A percentile compares a stretch with the other conserved stretches of the same genome.
phyloP scores from a whole-genome alignment of 37 sponge, comb jelly and placozoan genomes.

The Diacarnus erythraeanus region DNA sequence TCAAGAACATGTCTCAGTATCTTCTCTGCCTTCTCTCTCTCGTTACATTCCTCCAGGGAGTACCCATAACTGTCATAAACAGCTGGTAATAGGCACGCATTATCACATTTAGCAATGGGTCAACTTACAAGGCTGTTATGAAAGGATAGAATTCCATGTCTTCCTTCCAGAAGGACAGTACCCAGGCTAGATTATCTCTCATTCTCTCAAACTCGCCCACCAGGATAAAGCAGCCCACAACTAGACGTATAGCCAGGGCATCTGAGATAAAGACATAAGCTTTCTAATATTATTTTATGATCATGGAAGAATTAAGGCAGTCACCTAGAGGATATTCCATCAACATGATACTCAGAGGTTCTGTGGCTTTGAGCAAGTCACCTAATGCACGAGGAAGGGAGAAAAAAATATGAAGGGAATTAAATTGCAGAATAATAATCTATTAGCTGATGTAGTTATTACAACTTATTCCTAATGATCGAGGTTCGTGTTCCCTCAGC shows the following conservation, averaged over 20 bases:
- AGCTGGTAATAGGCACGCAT: too few relatives aligned
- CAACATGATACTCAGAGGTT: slow-evolving; percentile 24
- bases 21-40: slow-evolving; percentile 37
- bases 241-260: slow-evolving; percentile 29
- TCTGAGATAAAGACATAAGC: slow-evolving; percentile 15
- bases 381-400: too few relatives aligned
- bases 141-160: slow-evolving; percentile 45
- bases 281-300: background rate
- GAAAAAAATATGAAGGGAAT: too few relatives aligned
- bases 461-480: too few relatives aligned
- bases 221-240: slow-evolving; percentile 17
- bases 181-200: slow-evolving; percentile 42
- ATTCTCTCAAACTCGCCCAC: slow-evolving; percentile 56
- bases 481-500: too few relatives aligned
- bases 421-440: too few relatives aligned
- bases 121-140: slow-evolving; percentile 61
- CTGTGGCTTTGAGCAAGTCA: slow-evolving; percentile 17
- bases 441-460: too few relatives aligned
- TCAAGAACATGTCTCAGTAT: slow-evolving; percentile 38
- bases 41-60: slow-evolving; percentile 45
- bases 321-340: slow-evolving; percentile 55
- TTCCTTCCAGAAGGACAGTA: slow-evolving; percentile 50
- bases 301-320: background rate
- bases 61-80: slow-evolving; percentile 55
- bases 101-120: too few relatives aligned